Evolutionary conservation across 2,113 vertebrate genomes (phyloP).

Genomic region (Saccopteryx leptura): DNA sequence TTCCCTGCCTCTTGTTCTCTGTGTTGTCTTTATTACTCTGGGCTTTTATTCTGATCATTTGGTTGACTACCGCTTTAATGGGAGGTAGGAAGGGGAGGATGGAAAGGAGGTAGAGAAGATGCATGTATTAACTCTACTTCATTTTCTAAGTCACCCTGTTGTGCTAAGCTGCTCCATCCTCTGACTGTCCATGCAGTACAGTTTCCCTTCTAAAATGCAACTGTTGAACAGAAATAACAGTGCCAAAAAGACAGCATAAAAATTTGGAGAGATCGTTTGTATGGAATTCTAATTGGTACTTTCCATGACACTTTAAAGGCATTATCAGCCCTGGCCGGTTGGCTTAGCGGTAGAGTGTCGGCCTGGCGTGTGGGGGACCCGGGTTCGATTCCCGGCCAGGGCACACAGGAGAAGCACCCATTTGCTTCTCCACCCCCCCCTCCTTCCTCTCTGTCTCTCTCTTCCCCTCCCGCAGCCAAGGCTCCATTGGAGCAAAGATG

Average conservation of each 20-base stretch:
- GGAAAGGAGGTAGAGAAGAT: background rate
- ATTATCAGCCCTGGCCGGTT: too few species aligned
- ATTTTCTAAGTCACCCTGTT: conserved; percentile 35
- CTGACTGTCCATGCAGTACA: background rate
- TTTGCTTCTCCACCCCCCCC: too few species aligned
- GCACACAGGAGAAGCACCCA: too few species aligned
- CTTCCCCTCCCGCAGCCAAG: too few species aligned
- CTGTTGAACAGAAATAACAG: conserved; percentile 20
- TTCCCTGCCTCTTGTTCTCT: background rate
- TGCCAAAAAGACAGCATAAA: conserved; percentile 43
- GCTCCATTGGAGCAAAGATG: too few species aligned
- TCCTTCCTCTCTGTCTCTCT: too few species aligned
- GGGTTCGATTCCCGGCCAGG: too few species aligned
- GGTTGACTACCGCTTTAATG: background rate
- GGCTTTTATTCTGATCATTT: background rate
- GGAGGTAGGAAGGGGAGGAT: background rate
- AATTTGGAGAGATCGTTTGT: background rate
- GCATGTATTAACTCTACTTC: background rate
- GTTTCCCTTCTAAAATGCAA: background rate
- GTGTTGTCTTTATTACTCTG: background rate
- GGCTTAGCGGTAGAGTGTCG: too few species aligned
- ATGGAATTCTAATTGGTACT: conserved; percentile 65
- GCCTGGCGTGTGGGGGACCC: too few species aligned
- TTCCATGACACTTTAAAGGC: conserved; percentile 71
- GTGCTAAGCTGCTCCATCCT: background rate